phyloP scores from a whole-genome alignment of 2,888 invertebrate species.

The Tromatobia lineatoria region DNA sequence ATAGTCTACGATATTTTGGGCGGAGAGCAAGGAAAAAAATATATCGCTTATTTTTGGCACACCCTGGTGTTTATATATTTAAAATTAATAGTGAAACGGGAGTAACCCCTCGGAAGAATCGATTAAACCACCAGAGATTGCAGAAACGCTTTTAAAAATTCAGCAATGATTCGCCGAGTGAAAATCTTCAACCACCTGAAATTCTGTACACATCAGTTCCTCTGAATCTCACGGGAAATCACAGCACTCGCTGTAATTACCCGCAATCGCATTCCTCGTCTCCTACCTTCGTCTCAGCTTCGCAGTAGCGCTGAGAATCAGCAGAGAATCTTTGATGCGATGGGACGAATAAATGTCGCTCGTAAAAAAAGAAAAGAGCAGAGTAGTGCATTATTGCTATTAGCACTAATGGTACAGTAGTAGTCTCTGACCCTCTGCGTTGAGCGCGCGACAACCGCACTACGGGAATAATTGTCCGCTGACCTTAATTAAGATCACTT shows the following conservation, averaged over 20 bases:
- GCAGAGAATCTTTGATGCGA: slow-evolving; percentile 3
- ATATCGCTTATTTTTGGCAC: no score
- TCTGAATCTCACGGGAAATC: slow-evolving; percentile 12
- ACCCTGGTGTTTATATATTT: no score
- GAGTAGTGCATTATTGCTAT: slow-evolving; percentile 32
- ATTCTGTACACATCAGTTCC: neutral
- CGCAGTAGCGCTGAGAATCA: neutral
- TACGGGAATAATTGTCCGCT: slow-evolving; percentile 67
- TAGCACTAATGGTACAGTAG: slow-evolving; percentile 31
- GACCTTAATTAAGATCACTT: slow-evolving; percentile 73
- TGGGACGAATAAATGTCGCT: slow-evolving; percentile 27
- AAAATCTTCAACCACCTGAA: neutral
- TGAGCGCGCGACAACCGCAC: slow-evolving; percentile 54
- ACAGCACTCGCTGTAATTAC: slow-evolving; percentile 1
- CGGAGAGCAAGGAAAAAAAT: no score
- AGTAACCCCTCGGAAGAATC: no score
- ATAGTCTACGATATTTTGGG: no score
- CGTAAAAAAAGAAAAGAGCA: slow-evolving; percentile 28
- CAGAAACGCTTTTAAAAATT: no score
- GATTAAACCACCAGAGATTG: no score
- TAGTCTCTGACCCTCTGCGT: slow-evolving; percentile 44
- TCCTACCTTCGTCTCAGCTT: neutral
- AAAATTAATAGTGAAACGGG: no score
- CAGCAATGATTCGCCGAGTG: no score
- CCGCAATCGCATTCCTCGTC: neutral